Base-by-base conservation (phyloP, 2,888 invertebrate species). In the Melanophora roralis region DNA sequence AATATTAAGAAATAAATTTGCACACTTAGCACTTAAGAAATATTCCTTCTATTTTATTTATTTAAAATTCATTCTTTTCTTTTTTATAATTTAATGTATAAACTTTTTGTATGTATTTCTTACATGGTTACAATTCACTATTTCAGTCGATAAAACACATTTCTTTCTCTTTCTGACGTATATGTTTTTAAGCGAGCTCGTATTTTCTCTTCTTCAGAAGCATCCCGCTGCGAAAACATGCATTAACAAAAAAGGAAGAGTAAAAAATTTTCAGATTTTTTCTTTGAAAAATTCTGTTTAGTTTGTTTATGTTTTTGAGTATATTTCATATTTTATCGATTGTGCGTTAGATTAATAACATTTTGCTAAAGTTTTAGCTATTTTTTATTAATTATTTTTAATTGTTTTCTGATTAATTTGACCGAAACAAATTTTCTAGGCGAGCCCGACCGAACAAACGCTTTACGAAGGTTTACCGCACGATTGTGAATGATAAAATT, bases 351-450 rank as follows among this genome's bases (percentile, higher is more conserved):
- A 57, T 38, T 16, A 57, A 49, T 62, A 57, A 59, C 40, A 51
- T 62, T 47, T 40, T 51, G 36, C 21, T 68, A 51, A 55, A 76
- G 62, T 72, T 72, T 76, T 27, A 64, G 38, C 38, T 19, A 59
- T 53, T 64, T 80, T 80, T 80, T 80, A 80, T 68, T 80, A 80
- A 80, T 49, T 80, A 80, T 80, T 80, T 73, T 72, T 9, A 55
- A 77, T 72, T 77, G 72, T 62, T 73, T 72, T 55, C 47, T 59
- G 38, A 72, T 80, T 64, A 68, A 62, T 68, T 67, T 49, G 23
- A 80, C 71, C 80, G 80, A 80, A 80, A 80, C 77, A 73, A 76
- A 77, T 80, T 80, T 80, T 80, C 76, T 80, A 80, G 72, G 80
- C 78, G 78, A 78, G 78, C 77, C 76, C 79, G 79, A 80, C 67